Percentiles rank a stretch among this genome's conserved stretches.
Evolutionary conservation across 1,140 invertebrate genomes (phyloP).

Genomic region (Pachypeltis micranthus): DNA sequence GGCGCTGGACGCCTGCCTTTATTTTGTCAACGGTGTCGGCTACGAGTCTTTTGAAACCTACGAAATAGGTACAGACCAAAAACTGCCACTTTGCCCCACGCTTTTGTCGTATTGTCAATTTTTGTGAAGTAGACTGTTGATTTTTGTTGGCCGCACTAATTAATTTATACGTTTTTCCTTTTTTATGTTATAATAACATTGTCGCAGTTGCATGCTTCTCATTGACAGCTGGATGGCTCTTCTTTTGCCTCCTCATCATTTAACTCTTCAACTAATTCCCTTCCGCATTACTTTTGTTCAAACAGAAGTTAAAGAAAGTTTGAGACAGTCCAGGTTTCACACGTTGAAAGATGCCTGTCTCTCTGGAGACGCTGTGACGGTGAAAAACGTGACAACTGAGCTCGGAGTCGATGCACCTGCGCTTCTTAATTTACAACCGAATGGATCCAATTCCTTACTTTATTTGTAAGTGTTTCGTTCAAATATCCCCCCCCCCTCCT

Average conservation of each 20-base stretch:
- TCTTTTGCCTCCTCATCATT: too few species aligned
- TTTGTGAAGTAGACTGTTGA: too few species aligned
- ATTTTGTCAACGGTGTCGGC: constrained; percentile 49
- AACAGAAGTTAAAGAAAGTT: constrained; percentile 56
- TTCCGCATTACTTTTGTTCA: too few species aligned
- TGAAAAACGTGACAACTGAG: constrained; percentile 50
- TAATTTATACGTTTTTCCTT: too few species aligned
- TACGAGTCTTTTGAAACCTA: constrained; percentile 18
- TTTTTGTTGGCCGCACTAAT: too few species aligned
- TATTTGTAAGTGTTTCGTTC: constrained; percentile 67
- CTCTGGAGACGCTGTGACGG: constrained; percentile 49
- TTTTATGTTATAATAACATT: too few species aligned
- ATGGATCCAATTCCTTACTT: constrained; percentile 71
- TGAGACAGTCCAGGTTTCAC: constrained; percentile 53
- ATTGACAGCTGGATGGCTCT: too few species aligned
- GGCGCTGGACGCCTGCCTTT: constrained; percentile 50
- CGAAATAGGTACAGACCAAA: not conserved
- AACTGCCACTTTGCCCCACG: too few species aligned
- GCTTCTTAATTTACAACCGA: constrained; percentile 73
- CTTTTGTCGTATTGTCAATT: too few species aligned
- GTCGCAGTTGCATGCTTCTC: too few species aligned
- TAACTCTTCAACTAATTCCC: too few species aligned
- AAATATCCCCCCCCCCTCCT: not conserved
- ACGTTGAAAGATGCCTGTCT: constrained; percentile 58
- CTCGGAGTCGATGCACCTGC: constrained; percentile 51